Percentiles rank a stretch among this genome's conserved stretches.
phyloP scores from a whole-genome alignment of 2,113 vertebrate species.

The Dicaeum eximium region DNA sequence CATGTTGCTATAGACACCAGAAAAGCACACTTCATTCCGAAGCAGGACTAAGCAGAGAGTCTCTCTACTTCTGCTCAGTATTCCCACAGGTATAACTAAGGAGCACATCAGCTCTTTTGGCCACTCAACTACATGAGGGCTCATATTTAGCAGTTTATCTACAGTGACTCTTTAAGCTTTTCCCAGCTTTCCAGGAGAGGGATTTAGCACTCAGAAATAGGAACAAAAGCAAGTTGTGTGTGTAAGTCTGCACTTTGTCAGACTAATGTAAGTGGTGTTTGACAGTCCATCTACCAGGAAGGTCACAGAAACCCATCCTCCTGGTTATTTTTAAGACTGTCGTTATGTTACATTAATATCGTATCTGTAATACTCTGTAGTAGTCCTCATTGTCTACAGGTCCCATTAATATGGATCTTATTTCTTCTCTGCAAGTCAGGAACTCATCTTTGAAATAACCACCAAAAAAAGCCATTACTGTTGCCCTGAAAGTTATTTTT shows the following conservation, averaged over 20 bases:
- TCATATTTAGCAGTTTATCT: background rate
- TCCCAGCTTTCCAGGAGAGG: background rate
- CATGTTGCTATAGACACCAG: constrained; percentile 16
- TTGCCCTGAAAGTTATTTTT: background rate
- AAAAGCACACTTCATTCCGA: background rate
- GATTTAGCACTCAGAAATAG: background rate
- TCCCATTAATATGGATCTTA: background rate
- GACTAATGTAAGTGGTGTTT: background rate
- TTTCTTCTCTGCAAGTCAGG: background rate
- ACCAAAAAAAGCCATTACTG: background rate
- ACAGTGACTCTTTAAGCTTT: background rate
- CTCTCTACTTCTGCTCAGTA: background rate
- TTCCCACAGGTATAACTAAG: background rate
- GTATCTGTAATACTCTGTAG: background rate
- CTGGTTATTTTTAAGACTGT: background rate
- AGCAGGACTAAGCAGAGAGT: background rate
- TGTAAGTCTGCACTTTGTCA: background rate
- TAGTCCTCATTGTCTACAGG: background rate
- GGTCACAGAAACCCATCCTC: background rate
- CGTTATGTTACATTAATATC: background rate
- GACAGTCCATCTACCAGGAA: background rate
- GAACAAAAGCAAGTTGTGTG: background rate
- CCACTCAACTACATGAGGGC: accelerated
- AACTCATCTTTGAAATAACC: background rate
- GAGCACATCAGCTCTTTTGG: background rate